Evolutionary conservation across 2,888 invertebrate species (phyloP).

Genomic region (Pyrgus malvae): DNA sequence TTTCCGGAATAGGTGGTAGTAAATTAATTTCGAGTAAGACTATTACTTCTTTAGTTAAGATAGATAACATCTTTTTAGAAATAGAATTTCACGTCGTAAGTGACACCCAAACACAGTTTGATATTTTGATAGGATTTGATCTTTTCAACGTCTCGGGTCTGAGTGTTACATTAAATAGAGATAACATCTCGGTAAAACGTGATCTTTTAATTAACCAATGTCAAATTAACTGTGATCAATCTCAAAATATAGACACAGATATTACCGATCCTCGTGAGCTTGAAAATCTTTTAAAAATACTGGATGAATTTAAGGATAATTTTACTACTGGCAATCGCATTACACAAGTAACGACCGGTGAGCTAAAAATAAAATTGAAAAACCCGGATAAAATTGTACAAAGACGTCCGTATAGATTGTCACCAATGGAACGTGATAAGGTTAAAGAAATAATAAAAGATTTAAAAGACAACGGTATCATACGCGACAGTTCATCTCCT

Average conservation of each 20-base stretch:
- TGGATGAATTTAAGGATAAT: not conserved
- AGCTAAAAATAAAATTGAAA: too few species aligned
- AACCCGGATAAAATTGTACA: too few species aligned
- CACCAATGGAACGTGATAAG: too few species aligned
- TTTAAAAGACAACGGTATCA: too few species aligned
- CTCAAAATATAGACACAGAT: not conserved
- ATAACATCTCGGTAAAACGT: not conserved
- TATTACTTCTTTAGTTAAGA: not conserved
- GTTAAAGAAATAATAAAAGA: too few species aligned
- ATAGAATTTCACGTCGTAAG: not conserved
- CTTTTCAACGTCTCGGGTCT: not conserved
- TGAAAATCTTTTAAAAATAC: not conserved
- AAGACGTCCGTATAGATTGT: too few species aligned
- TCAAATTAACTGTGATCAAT: not conserved
- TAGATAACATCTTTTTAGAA: not conserved
- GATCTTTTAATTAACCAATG: not conserved
- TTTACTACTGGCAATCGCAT: not conserved
- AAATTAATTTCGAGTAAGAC: not conserved
- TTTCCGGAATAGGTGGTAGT: not conserved
- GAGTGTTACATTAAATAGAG: not conserved
- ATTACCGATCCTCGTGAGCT: not conserved
- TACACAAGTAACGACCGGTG: slow-evolving; percentile 9
- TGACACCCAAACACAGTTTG: not conserved
- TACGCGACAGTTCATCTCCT: too few species aligned
- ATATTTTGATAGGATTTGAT: slow-evolving; percentile 2